Conservation (phyloP, 1,140 invertebrate species). For the Oedothorax gibbosus region DNA sequence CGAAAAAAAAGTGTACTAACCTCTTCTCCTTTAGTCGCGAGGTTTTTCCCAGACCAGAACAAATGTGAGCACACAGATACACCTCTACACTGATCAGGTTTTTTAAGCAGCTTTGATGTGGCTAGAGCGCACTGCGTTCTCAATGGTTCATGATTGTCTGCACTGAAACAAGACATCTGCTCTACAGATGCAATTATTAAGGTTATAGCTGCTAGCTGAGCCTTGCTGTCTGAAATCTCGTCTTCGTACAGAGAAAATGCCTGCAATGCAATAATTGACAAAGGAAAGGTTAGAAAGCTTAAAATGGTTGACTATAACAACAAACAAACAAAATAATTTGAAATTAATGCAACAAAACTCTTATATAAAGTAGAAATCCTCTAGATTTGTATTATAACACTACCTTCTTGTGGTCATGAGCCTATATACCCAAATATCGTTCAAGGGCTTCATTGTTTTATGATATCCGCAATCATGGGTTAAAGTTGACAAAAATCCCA, state of each 20-base stretch:
- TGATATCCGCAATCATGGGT: too few species aligned
- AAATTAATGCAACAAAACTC: too few species aligned
- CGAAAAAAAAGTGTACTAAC: constrained; percentile 68
- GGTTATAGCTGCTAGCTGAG: constrained; percentile 94
- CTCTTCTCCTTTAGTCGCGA: constrained; percentile 77
- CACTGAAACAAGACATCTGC: constrained; percentile 91
- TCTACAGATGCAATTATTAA: constrained; percentile 96
- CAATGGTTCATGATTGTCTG: constrained; percentile 97
- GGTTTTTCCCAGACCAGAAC: constrained; percentile 93
- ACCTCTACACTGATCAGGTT: constrained; percentile 95
- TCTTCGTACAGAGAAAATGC: constrained; percentile 98
- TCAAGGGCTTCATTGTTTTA: too few species aligned
- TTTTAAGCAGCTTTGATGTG: constrained; percentile 95
- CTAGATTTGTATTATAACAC: too few species aligned
- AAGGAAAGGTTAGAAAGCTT: too few species aligned
- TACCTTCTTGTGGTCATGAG: too few species aligned
- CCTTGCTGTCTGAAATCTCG: constrained; percentile 97
- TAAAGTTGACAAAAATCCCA: too few species aligned
- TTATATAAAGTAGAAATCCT: too few species aligned
- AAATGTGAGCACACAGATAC: constrained; percentile 92
- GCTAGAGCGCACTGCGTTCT: constrained; percentile 93
- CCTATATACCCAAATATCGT: too few species aligned
- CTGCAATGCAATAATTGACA: constrained; percentile 67
- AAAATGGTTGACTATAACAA: too few species aligned
- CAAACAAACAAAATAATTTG: background rate